These are phyloP conservation scores for Caretta caretta DNA, from an alignment of 2,113 vertebrate genomes.

Conservation along the genomic window DNA sequence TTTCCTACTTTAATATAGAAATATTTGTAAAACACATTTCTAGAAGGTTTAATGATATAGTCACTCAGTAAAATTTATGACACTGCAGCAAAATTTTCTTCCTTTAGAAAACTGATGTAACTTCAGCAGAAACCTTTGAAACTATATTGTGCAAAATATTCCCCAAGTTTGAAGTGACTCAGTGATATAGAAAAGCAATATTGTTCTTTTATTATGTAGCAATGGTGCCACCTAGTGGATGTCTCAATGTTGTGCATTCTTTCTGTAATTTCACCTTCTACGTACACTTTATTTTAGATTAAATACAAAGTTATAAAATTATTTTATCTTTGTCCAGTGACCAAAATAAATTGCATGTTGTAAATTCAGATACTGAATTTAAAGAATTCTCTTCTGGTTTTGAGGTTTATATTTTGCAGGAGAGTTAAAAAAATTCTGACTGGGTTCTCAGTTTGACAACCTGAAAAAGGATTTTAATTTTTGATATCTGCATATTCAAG, in stretches of 20 bases:
- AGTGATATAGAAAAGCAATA: rapidly evolving
- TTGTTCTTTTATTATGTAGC: background rate
- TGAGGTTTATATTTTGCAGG: background rate
- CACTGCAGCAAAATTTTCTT: background rate
- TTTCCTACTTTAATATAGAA: background rate
- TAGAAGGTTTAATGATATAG: background rate
- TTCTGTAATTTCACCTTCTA: background rate
- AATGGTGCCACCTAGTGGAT: constrained; percentile 64
- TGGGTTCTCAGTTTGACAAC: background rate
- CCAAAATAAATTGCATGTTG: background rate
- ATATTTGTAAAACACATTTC: background rate
- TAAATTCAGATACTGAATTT: background rate
- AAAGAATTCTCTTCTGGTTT: background rate
- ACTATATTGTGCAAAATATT: background rate
- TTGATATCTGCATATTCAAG: background rate
- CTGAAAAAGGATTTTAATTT: background rate
- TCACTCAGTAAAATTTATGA: background rate
- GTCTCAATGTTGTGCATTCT: rapidly evolving
- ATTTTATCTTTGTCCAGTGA: background rate
- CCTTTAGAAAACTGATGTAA: background rate
- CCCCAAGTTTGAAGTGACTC: background rate
- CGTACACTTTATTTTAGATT: background rate
- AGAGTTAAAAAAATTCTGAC: background rate
- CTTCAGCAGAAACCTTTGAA: constrained; percentile 12
- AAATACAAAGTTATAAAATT: background rate